These are phyloP conservation scores for Prietella phreatophila DNA, from an alignment of 2,113 vertebrate species.

Conservation along the genomic window DNA sequence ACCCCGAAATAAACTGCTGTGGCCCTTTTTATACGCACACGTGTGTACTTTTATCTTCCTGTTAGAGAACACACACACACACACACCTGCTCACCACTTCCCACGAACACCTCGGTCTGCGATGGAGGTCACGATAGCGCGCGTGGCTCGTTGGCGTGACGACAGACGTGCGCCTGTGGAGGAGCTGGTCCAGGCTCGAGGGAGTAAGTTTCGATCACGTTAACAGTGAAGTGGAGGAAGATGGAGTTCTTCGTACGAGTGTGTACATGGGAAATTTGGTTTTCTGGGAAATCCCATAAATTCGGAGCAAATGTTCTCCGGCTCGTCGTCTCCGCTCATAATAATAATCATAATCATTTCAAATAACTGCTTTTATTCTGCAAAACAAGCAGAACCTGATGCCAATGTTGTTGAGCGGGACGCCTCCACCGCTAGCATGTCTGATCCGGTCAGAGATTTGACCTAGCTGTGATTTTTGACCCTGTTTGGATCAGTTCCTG, in stretches of 20 bases:
- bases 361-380: not conserved
- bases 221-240: too few species aligned
- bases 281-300: too few species aligned
- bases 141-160: not conserved
- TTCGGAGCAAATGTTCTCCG: too few species aligned
- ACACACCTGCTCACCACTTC: not conserved
- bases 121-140: not conserved
- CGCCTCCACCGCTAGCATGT: not conserved
- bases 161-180: not conserved
- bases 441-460: not conserved
- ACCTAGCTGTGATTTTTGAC: not conserved
- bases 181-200: not conserved
- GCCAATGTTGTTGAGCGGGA: not conserved
- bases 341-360: not conserved
- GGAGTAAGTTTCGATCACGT: not conserved
- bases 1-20: constrained; percentile 71
- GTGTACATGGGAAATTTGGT: too few species aligned
- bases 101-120: not conserved
- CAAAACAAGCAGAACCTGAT: not conserved
- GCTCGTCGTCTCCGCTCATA: not conserved
- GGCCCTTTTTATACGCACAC: constrained; percentile 44
- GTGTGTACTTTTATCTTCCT: not conserved
- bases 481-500: not conserved
- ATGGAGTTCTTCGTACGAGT: not conserved
- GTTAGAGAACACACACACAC: too few species aligned